Base-by-base conservation (phyloP, 2,113 vertebrate genomes). In the Regulus satrapa region DNA sequence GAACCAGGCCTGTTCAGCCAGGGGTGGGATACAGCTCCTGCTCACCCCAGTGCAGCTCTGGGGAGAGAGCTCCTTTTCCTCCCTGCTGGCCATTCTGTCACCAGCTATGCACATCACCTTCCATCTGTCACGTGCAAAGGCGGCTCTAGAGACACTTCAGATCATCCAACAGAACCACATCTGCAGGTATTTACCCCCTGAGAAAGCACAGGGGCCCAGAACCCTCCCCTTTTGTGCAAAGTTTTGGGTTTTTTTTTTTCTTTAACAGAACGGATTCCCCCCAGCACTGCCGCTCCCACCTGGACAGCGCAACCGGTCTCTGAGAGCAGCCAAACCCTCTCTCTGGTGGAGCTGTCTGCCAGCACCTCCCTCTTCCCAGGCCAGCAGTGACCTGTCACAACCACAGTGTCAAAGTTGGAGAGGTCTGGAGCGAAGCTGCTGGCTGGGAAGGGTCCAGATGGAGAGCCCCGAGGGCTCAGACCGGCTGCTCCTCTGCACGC, bases 381-480 rank as follows among this genome's bases (percentile, higher is more conserved):
- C 8, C 8, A 25, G 61, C 61, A 79, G 8, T 8, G 18, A 2
- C 84, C 66, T 79, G 90, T 54, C 58, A 8, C 59, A 36, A 40
- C 18, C n/a, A 8, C 58, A n/a, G 74, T 58, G 32, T 51, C 66
- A 0, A 10, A 29, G 78, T 8, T 10, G 38, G 48, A 49, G 90
- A 90, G 84, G 32, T 87, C 77, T 85, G 95, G 67, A 89, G 67
- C 0, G 0, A 52, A 31, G 11, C 52, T 48, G 24, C 23, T 1
- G 85, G 48, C 43, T 21, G 69, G 61, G 74, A 15, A 41, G 17
- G 51, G 43, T 71, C 34, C 93, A 95, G 95, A 82, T 69, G 93
- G 95, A 74, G 62, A 90, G 90, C 75, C 93, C 87, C 3, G 69
- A 75, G 91, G 95, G 8, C 85, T 48, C 41, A n/a, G 91, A 14